Conservation (phyloP, 1,140 invertebrate species). For the Diachasma alloeum region DNA sequence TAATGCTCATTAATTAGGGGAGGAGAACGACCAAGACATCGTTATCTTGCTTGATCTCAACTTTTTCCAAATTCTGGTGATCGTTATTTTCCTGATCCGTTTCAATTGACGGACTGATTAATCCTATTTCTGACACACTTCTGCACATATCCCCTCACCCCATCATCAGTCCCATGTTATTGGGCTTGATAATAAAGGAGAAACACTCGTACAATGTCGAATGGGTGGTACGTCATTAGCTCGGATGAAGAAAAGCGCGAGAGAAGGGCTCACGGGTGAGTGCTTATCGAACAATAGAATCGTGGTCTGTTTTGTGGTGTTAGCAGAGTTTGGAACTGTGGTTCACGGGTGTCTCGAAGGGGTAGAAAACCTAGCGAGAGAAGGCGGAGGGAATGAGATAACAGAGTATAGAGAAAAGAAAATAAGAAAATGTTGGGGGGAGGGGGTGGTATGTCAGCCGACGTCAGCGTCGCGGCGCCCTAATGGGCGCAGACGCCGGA, state of each 20-base stretch:
- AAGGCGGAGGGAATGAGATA: constrained; percentile 16
- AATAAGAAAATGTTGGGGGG: constrained; percentile 24
- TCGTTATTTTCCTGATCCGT: neutral
- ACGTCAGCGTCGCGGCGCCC: constrained; percentile 65
- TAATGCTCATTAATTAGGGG: too few species aligned
- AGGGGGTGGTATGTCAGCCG: constrained; percentile 58
- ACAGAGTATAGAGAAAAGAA: constrained; percentile 27
- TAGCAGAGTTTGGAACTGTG: neutral
- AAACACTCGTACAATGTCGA: constrained; percentile 30
- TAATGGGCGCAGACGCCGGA: constrained; percentile 68
- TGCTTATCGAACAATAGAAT: constrained; percentile 63
- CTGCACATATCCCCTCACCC: neutral
- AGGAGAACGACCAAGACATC: too few species aligned
- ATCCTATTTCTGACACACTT: neutral
- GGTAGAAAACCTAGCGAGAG: constrained; percentile 32
- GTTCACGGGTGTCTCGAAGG: constrained; percentile 22
- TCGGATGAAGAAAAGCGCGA: constrained; percentile 29
- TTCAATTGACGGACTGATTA: neutral
- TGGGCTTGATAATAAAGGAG: neutral
- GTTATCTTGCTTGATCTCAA: too few species aligned
- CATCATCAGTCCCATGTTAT: neutral
- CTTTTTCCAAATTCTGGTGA: neutral
- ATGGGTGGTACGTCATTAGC: constrained; percentile 29
- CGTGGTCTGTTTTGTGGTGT: constrained; percentile 58
- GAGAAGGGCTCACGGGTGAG: constrained; percentile 48